These are phyloP conservation scores for Cheumatopsyche charites DNA, from an alignment of 1,140 invertebrate genomes.

Conservation along the genomic window DNA sequence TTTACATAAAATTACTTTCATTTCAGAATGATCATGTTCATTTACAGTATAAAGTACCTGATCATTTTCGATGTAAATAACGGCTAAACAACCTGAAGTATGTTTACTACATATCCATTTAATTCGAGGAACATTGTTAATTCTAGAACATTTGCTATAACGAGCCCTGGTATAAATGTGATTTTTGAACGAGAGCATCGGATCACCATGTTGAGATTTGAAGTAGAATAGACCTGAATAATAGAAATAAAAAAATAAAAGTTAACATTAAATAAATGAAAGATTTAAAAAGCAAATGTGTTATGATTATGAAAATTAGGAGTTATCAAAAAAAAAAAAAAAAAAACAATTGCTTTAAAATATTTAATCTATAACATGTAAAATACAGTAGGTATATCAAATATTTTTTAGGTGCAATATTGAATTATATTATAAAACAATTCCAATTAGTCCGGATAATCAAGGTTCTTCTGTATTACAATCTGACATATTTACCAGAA, in stretches of 20 bases:
- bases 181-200: not conserved
- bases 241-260: not conserved
- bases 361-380: no score
- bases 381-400: no score
- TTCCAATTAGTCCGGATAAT: not conserved
- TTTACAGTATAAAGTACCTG: slow-evolving; percentile 37
- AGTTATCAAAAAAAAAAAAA: not conserved
- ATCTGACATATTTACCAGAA: slow-evolving; percentile 5
- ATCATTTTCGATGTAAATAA: slow-evolving; percentile 47
- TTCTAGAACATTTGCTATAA: not conserved
- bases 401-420: no score
- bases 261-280: not conserved
- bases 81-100: slow-evolving; percentile 34
- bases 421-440: not conserved
- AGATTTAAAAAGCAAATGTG: not conserved
- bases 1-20: no score
- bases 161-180: not conserved
- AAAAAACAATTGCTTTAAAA: not conserved
- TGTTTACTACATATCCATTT: slow-evolving; percentile 6
- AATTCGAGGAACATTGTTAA: no score
- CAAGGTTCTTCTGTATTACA: no score
- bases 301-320: no score
- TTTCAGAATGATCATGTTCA: slow-evolving; percentile 50
- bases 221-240: slow-evolving; percentile 10
- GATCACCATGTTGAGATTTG: slow-evolving; percentile 13